These are phyloP conservation scores for Philereme vetulata DNA, from an alignment of 2,888 invertebrate species.

Conservation along the genomic window DNA sequence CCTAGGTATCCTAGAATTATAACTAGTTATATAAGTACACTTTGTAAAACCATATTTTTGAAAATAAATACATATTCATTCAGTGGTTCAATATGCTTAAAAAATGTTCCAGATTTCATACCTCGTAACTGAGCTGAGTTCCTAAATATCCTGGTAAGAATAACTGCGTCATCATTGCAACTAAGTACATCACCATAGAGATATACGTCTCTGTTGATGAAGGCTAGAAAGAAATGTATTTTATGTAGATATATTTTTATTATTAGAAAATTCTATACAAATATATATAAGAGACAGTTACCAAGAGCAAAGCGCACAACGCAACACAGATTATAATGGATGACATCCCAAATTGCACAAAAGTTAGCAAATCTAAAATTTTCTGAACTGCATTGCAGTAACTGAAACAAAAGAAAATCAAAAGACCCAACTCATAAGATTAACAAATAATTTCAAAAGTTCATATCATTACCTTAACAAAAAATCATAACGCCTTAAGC, in stretches of 20 bases:
- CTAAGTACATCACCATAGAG: constrained; percentile 54
- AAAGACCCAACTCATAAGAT: background rate
- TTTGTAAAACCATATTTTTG: too few species aligned
- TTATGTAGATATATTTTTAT: background rate
- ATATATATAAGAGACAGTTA: constrained; percentile 33
- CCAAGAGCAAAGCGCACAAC: constrained; percentile 58
- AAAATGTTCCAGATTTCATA: constrained; percentile 28
- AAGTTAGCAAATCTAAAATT: constrained; percentile 55
- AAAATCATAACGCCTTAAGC: constrained; percentile 56
- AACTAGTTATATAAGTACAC: too few species aligned
- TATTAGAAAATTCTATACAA: too few species aligned
- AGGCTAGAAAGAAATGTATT: constrained; percentile 44
- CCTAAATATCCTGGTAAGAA: constrained; percentile 61
- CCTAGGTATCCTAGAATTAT: too few species aligned
- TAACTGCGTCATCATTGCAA: constrained; percentile 55
- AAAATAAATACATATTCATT: too few species aligned
- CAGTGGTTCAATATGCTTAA: too few species aligned
- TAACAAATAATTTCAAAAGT: too few species aligned
- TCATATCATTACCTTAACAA: constrained; percentile 54
- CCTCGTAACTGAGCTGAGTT: constrained; percentile 55
- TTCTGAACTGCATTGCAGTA: constrained; percentile 56
- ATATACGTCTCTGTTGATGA: constrained; percentile 47
- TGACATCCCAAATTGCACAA: constrained; percentile 61
- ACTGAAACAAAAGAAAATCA: constrained; percentile 46
- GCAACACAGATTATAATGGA: constrained; percentile 63